phyloP scores from a whole-genome alignment of 2,888 invertebrate species.

The Drosophila multiciliata region DNA sequence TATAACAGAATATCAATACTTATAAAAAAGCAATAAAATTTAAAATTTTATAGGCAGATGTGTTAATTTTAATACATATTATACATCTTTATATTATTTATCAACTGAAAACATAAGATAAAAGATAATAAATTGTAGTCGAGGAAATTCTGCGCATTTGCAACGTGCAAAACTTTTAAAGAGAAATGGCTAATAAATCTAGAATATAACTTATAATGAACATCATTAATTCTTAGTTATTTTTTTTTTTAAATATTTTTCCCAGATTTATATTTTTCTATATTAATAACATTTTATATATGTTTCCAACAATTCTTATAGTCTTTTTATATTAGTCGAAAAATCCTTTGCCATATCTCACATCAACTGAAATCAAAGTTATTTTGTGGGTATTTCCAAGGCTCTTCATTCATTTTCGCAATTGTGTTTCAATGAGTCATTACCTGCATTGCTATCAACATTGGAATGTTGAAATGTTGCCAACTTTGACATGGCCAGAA shows the following conservation, averaged over 20 bases:
- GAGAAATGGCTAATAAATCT: too few species aligned
- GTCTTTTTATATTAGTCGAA: accelerated
- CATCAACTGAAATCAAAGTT: neutral
- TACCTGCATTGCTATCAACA: neutral
- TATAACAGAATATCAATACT: too few species aligned
- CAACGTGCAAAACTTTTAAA: too few species aligned
- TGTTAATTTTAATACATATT: too few species aligned
- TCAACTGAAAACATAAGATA: too few species aligned
- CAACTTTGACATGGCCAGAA: conserved; percentile 24
- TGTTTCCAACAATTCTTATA: neutral
- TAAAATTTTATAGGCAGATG: too few species aligned
- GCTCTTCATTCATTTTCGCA: conserved; percentile 4
- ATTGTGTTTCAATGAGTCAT: conserved; percentile 20
- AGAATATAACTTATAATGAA: neutral
- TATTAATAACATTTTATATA: too few species aligned
- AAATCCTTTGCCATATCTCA: neutral
- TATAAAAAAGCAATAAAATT: too few species aligned
- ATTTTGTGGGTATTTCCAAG: neutral
- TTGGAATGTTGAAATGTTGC: conserved; percentile 17
- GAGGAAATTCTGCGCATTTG: too few species aligned
- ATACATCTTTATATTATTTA: too few species aligned
- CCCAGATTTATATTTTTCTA: neutral
- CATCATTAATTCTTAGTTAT: neutral
- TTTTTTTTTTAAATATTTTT: neutral
- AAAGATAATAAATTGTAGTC: too few species aligned